A percentile compares a stretch with the other conserved stretches of the same genome.
Evolutionary conservation across 2,113 vertebrate genomes (phyloP).

Genomic region (Ptyas mucosa): DNA sequence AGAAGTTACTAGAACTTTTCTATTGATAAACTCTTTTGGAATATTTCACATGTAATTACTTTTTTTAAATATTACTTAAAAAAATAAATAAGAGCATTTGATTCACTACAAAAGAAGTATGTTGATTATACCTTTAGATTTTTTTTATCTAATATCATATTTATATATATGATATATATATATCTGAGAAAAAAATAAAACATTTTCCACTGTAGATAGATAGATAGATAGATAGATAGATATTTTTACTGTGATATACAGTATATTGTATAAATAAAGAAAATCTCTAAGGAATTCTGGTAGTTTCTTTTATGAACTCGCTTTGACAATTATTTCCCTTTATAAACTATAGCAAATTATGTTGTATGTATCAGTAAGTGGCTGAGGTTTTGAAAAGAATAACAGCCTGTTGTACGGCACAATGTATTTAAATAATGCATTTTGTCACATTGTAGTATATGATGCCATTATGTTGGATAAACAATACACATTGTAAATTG

Average conservation of each 20-base stretch:
- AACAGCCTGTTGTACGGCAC: background rate
- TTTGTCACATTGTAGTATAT: background rate
- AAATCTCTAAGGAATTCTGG: background rate
- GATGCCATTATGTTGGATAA: background rate
- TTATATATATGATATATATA: too few relatives aligned
- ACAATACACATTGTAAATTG: background rate
- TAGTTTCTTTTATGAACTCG: background rate
- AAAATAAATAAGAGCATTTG: background rate
- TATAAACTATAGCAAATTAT: background rate
- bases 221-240: background rate
- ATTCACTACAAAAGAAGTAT: background rate
- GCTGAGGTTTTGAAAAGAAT: rapidly evolving
- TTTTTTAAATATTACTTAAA: background rate
- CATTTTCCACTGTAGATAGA: background rate
- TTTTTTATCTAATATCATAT: background rate
- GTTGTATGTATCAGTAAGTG: background rate
- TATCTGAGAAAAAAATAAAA: background rate
- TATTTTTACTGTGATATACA: background rate
- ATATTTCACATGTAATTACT: background rate
- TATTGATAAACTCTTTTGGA: background rate
- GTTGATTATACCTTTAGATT: background rate
- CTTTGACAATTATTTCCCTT: background rate
- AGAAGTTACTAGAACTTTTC: background rate
- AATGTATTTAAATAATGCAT: background rate
- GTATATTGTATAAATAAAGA: rapidly evolving